These are phyloP conservation scores for Hylaeus anthracinus DNA, from an alignment of 1,140 invertebrate genomes.

Conservation along the genomic window DNA sequence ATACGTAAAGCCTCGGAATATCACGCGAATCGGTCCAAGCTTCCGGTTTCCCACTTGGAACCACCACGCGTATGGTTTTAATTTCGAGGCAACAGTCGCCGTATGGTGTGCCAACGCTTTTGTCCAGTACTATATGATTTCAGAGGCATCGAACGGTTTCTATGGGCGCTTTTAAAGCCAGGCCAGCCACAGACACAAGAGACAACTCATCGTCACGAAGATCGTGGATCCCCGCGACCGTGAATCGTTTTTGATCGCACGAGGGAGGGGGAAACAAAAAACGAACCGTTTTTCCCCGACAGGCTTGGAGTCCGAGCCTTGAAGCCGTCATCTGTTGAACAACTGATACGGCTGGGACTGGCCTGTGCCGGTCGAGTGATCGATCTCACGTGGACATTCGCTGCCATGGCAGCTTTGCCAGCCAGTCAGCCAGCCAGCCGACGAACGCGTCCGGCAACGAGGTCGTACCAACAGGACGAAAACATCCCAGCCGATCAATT, in stretches of 20 bases:
- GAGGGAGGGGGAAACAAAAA: background rate
- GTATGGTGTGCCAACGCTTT: too few species aligned
- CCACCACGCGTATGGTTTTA: too few species aligned
- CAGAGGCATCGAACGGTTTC: too few species aligned
- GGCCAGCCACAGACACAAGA: background rate
- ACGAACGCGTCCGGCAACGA: constrained; percentile 16
- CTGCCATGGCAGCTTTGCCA: constrained; percentile 18
- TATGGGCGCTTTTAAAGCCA: too few species aligned
- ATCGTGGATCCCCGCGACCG: background rate
- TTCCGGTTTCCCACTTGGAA: too few species aligned
- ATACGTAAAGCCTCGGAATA: too few species aligned
- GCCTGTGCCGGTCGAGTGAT: constrained; percentile 24
- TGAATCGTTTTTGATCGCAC: background rate
- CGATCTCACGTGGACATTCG: constrained; percentile 37
- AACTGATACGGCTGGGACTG: constrained; percentile 16
- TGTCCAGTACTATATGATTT: background rate
- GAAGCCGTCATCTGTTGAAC: constrained; percentile 40
- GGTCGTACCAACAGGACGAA: constrained; percentile 23
- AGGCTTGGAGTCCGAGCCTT: background rate
- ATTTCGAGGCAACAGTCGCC: too few species aligned
- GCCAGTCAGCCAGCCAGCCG: background rate
- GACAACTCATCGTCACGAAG: too few species aligned
- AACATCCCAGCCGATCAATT: constrained; percentile 40
- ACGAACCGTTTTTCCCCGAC: background rate
- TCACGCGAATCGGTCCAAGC: too few species aligned